Percentiles rank a stretch among this genome's conserved stretches.
These are phyloP conservation scores for Strix occidentalis DNA, from an alignment of 2,797 vertebrate genomes.

Conservation along the genomic window DNA sequence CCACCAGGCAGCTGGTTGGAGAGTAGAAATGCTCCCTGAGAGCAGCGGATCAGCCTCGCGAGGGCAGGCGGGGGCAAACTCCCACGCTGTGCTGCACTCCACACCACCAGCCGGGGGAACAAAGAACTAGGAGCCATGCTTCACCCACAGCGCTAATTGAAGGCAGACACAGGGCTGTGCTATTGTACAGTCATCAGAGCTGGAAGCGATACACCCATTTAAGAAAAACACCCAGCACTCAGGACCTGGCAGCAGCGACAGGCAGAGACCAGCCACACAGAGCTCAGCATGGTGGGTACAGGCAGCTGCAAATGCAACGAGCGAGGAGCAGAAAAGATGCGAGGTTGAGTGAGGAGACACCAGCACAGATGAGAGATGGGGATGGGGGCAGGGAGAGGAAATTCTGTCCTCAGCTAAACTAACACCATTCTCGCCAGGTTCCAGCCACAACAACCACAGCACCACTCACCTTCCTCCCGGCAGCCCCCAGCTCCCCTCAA, in stretches of 20 bases:
- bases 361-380: not conserved
- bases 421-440: not conserved
- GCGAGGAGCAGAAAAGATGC: accelerated
- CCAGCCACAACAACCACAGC: not conserved
- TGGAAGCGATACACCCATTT: not conserved
- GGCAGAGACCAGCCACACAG: not conserved
- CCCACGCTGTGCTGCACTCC: not conserved
- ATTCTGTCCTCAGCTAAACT: not conserved
- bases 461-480: not conserved
- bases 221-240: not conserved
- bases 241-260: accelerated
- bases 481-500: not conserved
- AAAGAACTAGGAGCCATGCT: not conserved
- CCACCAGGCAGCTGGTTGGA: not conserved
- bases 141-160: accelerated
- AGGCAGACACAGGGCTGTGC: not conserved
- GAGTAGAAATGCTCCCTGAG: accelerated
- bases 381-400: not conserved
- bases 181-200: not conserved
- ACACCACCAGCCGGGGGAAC: not conserved
- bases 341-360: not conserved
- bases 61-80: not conserved
- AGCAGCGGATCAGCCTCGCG: not conserved
- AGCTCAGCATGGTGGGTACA: accelerated
- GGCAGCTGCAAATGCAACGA: accelerated